Evolutionary conservation across 1,140 invertebrate genomes (phyloP).

Genomic region (Oreohelix idahoensis): DNA sequence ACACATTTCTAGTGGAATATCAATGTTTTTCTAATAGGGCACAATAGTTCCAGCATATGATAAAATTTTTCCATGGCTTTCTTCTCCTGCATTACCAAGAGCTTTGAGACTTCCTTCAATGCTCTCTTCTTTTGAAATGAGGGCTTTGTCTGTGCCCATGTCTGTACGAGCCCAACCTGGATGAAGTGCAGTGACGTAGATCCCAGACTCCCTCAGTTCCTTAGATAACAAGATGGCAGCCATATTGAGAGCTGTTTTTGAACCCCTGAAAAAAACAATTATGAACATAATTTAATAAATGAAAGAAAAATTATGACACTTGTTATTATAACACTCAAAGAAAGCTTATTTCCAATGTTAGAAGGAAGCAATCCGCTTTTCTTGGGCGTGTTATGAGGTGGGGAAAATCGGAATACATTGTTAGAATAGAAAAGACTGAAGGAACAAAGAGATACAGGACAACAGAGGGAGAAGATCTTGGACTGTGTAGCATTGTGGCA

Average conservation of each 20-base stretch:
- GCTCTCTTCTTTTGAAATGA: background rate
- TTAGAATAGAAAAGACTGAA: too few relatives aligned
- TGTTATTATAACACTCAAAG: too few relatives aligned
- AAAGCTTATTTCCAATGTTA: too few relatives aligned
- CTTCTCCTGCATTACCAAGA: slow-evolving; percentile 8
- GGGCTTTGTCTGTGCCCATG: slow-evolving; percentile 86
- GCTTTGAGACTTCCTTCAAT: slow-evolving; percentile 3
- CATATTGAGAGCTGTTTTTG: background rate
- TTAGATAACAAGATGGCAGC: background rate
- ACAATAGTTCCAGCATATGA: background rate
- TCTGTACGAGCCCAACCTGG: slow-evolving; percentile 93
- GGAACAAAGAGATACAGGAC: too few relatives aligned
- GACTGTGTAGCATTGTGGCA: too few relatives aligned
- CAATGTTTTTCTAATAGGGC: background rate
- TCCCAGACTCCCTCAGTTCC: slow-evolving; percentile 72
- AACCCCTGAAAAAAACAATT: background rate
- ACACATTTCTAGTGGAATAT: too few relatives aligned
- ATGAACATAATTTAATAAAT: background rate
- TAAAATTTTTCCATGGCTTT: slow-evolving; percentile 24
- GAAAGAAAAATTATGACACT: too few relatives aligned
- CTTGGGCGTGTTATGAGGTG: too few relatives aligned
- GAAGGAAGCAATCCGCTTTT: too few relatives aligned
- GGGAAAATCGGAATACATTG: too few relatives aligned
- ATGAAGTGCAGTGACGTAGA: slow-evolving; percentile 84
- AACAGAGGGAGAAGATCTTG: too few relatives aligned